Evolutionary conservation across 2,113 vertebrate genomes (phyloP), one percentile per base, ranked within the genome.

Genomic region (Phainopepla nitens): DNA sequence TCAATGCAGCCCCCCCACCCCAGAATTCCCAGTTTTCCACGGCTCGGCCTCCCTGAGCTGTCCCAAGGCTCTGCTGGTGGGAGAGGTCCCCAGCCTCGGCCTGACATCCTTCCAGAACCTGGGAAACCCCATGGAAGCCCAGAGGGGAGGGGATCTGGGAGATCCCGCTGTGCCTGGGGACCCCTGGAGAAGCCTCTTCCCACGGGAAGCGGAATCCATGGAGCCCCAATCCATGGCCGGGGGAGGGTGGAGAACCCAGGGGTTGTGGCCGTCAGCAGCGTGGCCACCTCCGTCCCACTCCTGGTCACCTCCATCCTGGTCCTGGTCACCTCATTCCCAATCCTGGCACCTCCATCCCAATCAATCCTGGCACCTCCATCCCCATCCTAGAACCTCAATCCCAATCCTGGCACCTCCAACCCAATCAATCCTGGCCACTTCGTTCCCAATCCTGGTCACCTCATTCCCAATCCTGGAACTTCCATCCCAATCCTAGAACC

Each of bases 31-130:
- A 1, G 5, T 64, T 79, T 79, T 56, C 41, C 47, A 16, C 0
- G 5, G 56, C 23, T 58, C 39, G 10, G 0, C 28, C 28, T n/a
- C 49, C n/a, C 75, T 6, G 85, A 25, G 62, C 36, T 58, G 28
- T 24, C 50, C 70, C 35, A 7, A 9, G 21, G 61, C 42, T 27
- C 35, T 41, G 23, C 44, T 23, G 64, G 36, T 11, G 53, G 42
- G 31, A 24, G 29, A 61, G 21, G 31, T 51, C 45, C 36, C 45
- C 45, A 42, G 1, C 5, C 49, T n/a, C 79, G 42, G 70, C 50
- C 29, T 13, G 57, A 2, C 8, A 24, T 22, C n/a, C 82, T 10
- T 7, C 0, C 27, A 22, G 42, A 33, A 7, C 3, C 42, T 14
- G 44, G 66, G 76, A 42, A 72, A 57, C 33, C 9, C 68, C 86